phyloP scores from a whole-genome alignment of 2,113 vertebrate genomes.

The Phrynosoma platyrhinos region DNA sequence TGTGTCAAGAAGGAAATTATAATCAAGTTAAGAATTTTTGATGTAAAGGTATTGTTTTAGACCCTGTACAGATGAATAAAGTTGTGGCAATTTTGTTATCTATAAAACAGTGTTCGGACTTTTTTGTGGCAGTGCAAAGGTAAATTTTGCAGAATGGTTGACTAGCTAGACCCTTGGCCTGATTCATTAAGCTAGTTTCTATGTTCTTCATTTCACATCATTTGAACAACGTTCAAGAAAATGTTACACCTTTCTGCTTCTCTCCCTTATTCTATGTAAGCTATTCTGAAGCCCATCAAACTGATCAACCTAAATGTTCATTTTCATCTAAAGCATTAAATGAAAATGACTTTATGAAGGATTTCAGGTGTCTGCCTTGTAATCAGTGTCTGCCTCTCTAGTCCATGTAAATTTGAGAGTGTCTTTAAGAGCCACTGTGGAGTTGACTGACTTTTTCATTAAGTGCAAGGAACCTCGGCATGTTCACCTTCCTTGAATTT shows the following conservation, averaged over 20 bases:
- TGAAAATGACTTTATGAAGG: conserved; percentile 25
- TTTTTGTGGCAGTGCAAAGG: too few relatives aligned
- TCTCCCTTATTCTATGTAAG: not conserved
- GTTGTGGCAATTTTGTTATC: too few relatives aligned
- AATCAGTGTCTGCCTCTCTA: conserved; percentile 53
- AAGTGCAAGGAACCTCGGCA: conserved; percentile 60
- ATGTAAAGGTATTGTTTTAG: too few relatives aligned
- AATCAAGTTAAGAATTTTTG: too few relatives aligned
- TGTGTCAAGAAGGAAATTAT: too few relatives aligned
- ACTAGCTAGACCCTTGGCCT: not conserved
- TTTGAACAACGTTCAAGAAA: not conserved
- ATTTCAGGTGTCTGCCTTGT: conserved; percentile 42
- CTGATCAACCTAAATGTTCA: not conserved
- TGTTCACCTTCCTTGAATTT: conserved; percentile 54
- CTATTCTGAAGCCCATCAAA: not conserved
- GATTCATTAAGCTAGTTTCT: not conserved
- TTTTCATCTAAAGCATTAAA: not conserved
- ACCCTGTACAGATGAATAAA: too few relatives aligned
- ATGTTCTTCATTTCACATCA: not conserved
- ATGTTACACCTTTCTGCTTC: too few relatives aligned
- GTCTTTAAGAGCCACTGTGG: conserved; percentile 46
- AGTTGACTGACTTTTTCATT: conserved; percentile 69
- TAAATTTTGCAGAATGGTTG: not conserved
- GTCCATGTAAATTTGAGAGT: conserved; percentile 51
- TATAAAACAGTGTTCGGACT: too few relatives aligned